Base-by-base conservation (phyloP, 2,113 vertebrate genomes). In the Cebidichthys violaceus region DNA sequence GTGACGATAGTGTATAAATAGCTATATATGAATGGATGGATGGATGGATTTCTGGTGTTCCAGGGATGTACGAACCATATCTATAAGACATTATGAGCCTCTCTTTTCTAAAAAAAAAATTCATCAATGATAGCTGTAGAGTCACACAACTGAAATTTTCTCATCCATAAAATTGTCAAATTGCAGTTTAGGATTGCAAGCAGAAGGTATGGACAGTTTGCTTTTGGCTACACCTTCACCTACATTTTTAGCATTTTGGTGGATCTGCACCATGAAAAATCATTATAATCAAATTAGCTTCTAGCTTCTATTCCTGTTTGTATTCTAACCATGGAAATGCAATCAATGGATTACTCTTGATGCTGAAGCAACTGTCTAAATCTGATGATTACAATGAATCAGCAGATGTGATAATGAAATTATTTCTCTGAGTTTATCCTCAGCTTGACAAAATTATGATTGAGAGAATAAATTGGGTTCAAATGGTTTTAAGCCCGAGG, bases 321-420 rank as follows among this genome's bases (percentile, higher is more conserved):
- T 20, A 50, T 10, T 24, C 27, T 37, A 18, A 14, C 41, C 14
- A 17, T 4, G 4, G 29, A 37, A 15, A 11, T 22, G 13, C 6
- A 45, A 17, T 31, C 15, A 31, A 41, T 31, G 10, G 5, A 50
- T 31, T 14, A 33, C 17, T 33, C 11, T 3, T 22, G 27, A 69
- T 14, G 27, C 29, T 69, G 20, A 47, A 14, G 41, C 33, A 31
- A n/a, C 6, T 62, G 1, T 35, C 8, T 47, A 6, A 54, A 39
- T 39, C 22, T 18, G 69, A 71, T 24, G 33, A 27, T 41, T 41
- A 35, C 15, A 11, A 10, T 43, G 6, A 55, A 62, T 37, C 18
- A 62, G 43, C 72, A 64, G 31, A 64, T 75, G 43, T 72, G 54
- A 72, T 59, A 24, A 64, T 52, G 60, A 35, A 61, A 35, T 4